A percentile compares a stretch with the other conserved stretches of the same genome.
Conservation (phyloP, 2,888 invertebrate genomes). For the Conomelus anceps region DNA sequence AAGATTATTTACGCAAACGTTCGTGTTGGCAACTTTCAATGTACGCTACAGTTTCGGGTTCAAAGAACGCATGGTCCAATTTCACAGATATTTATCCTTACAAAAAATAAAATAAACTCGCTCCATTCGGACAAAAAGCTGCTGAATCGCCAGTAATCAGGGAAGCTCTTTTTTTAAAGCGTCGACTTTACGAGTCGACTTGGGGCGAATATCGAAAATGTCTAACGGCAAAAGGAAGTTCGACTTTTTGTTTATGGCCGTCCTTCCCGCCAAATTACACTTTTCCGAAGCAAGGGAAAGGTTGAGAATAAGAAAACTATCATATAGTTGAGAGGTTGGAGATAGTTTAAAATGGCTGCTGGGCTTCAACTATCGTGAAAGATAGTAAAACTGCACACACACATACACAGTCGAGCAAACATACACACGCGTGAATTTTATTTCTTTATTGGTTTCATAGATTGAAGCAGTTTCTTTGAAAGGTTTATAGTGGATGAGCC, state of each 20-base stretch:
- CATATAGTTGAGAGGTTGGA: background rate
- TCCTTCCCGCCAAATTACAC: background rate
- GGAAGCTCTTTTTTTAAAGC: background rate
- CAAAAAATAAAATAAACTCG: background rate
- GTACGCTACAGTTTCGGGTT: too few species aligned
- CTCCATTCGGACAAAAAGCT: background rate
- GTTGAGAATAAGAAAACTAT: background rate
- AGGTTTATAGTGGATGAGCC: background rate
- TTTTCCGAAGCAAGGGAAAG: background rate
- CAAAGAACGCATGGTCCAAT: background rate
- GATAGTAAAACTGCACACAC: background rate
- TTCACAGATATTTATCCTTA: background rate
- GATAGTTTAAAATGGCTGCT: background rate
- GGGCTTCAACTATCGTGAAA: background rate
- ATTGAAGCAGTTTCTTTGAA: background rate
- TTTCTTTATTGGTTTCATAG: constrained; percentile 1
- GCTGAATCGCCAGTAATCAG: background rate
- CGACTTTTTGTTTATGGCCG: background rate
- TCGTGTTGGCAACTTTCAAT: background rate
- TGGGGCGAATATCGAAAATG: background rate
- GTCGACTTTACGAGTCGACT: background rate
- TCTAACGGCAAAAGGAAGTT: background rate
- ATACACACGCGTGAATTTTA: background rate
- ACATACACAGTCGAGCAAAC: too few species aligned
- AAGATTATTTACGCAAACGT: background rate